Evolutionary conservation across 2,797 vertebrate species (phyloP), one percentile per base, ranked within the genome.

Genomic region (Rhynchonycteris naso): DNA sequence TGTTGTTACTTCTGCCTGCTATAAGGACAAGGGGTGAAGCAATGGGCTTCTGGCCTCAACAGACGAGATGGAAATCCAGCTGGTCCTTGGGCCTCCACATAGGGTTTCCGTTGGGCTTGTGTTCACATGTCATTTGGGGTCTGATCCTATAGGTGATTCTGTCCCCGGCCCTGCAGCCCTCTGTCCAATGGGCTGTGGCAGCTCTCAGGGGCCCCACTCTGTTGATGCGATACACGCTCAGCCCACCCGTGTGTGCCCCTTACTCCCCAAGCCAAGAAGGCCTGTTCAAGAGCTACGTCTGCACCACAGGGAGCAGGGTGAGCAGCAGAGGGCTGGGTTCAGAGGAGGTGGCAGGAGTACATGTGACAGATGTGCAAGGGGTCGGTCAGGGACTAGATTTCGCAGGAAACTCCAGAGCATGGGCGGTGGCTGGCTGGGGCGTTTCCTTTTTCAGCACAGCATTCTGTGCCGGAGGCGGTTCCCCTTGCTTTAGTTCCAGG

Each of bases 261-360:
- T 3, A 2, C 2, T 5, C 7, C 54, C 26, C 0, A 2, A 59
- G 71, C 54, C 63, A 6, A 2, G 61, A 66, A 59, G 13, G 10
- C 15, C 24, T 21, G 0, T 11, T 15, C 2, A 0, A 10, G 18
- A 71, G 47, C 30, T 4, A 7, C 16, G 33, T 30, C 38, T 66
- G 35, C 9, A 56, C 33, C 10, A 28, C 15, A 56, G 72, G 38
- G 35, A 38, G 22, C 18, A 3, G 71, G 18, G 26, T 50, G n/a
- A 10, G 5, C 12, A 38, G 68, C 58, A 7, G 22, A 28, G 50
- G 68, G 54, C 75, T 30, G 61, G 18, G 30, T 30, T 56, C 7
- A 4, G 22, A 13, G 26, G n/a, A 66, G 26, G 28, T 3, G 19
- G 26, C 47, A 5, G 4, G 18, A n/a, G 8, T 14, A 10, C 19